Evolutionary conservation across 2,113 vertebrate species (phyloP).

Genomic region (Phoenicopterus ruber): DNA sequence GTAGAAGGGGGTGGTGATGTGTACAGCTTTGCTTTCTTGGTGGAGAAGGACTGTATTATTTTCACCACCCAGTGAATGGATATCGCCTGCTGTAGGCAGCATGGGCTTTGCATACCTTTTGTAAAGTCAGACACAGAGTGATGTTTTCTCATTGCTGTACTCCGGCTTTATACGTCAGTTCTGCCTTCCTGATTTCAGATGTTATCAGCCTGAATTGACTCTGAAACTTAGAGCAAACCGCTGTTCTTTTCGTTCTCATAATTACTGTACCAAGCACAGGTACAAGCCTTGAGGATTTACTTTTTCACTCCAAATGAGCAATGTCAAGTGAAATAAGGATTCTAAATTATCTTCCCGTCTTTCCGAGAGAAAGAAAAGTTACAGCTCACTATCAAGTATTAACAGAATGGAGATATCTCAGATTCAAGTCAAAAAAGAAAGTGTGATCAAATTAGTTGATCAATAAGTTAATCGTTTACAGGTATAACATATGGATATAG

Average conservation of each 20-base stretch:
- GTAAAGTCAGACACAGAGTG: neutral
- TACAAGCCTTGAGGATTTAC: neutral
- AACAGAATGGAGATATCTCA: neutral
- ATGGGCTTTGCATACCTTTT: neutral
- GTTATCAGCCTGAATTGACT: neutral
- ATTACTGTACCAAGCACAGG: neutral
- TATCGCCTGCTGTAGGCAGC: neutral
- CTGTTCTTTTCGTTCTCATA: neutral
- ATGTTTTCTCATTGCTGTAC: neutral
- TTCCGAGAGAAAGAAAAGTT: neutral
- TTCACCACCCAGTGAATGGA: neutral
- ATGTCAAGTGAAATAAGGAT: neutral
- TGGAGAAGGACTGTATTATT: neutral
- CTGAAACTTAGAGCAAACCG: neutral
- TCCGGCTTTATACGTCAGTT: neutral
- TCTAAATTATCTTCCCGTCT: neutral
- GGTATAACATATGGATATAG: neutral
- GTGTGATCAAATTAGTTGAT: neutral
- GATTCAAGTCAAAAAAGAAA: neutral
- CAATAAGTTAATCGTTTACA: neutral
- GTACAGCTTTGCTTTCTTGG: neutral
- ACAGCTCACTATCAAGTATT: neutral
- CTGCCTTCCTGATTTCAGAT: neutral
- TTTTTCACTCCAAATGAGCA: neutral
- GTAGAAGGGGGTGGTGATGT: neutral